Base-by-base conservation (phyloP, 1,140 invertebrate genomes). In the Diprion similis region DNA sequence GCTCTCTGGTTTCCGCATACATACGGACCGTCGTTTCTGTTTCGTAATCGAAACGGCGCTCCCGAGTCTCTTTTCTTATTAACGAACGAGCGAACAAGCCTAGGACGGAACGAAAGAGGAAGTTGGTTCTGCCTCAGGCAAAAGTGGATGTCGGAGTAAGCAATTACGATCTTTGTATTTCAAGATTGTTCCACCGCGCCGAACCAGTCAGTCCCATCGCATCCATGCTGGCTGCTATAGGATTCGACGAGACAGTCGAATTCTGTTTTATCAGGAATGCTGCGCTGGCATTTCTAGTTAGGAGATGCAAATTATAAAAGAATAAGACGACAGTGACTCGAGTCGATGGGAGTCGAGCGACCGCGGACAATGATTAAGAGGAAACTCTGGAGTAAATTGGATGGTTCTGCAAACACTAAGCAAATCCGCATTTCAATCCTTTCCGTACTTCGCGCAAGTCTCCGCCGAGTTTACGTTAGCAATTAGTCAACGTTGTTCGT, bases 301-400 rank as follows among this genome's bases (percentile, higher is more conserved):
- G 51, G 11, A 59, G 51, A 59, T 59, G 51, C 51, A 59, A 59
- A 59, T 59, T 59, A 59, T 59, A 59, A 59, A 59, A 59, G 51
- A 59, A 59, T 59, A 59, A 13, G 51, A 59, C 51, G 51, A 59
- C 51, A n/a, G n/a, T n/a, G 51, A 59, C 24, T 37, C 51, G 51
- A 59, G 11, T 13, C 11, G 51, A 17, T 59, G 51, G 51, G 51
- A 13, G 51, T 59, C 51, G 51, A 37, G 11, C 51, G 51, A 59
- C 51, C 51, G n/a, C 51, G 11, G 51, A 59, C 51, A 59, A 59
- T 59, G 51, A 59, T 59, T 59, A 59, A 59, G 51, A 59, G n/a
- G 51, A 59, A 17, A 59, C 51, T 59, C n/a, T 59, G 11, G n/a
- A 59, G 51, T 59, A 59, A 59, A 59, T 59, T 59, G 51, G 51